Percentiles rank a stretch among this genome's conserved stretches.
These are phyloP conservation scores for Cephalopachus bancanus DNA, from an alignment of 2,797 vertebrate species.

Conservation along the genomic window DNA sequence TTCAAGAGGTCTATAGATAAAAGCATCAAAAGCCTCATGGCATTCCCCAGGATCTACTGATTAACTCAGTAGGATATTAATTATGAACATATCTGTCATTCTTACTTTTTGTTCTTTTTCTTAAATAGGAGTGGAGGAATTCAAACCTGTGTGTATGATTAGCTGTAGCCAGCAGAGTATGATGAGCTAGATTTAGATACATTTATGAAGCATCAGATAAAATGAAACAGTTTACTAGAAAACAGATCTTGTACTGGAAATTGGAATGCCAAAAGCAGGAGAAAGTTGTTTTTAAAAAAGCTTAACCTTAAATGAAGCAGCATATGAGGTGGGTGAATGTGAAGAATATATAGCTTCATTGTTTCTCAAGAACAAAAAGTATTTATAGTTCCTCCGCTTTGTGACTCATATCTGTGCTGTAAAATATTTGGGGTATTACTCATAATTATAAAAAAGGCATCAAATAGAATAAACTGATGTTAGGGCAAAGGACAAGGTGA, in stretches of 20 bases:
- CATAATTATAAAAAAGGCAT: constrained; percentile 71
- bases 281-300: constrained; percentile 66
- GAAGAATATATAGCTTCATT: constrained; percentile 72
- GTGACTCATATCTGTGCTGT: constrained; percentile 77
- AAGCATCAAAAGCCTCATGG: constrained; percentile 87
- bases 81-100: constrained; percentile 89
- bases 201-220: constrained; percentile 72
- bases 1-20: constrained; percentile 85
- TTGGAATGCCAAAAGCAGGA: constrained; percentile 73
- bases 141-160: constrained; percentile 80
- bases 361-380: constrained; percentile 78
- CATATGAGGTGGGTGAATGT: constrained; percentile 64
- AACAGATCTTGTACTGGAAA: constrained; percentile 77
- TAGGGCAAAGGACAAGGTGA: constrained; percentile 47
- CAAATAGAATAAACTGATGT: constrained; percentile 43
- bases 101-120: constrained; percentile 87
- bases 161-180: constrained; percentile 34
- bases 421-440: constrained; percentile 82
- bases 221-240: constrained; percentile 85
- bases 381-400: constrained; percentile 75
- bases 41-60: constrained; percentile 88
- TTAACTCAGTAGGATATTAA: constrained; percentile 90
- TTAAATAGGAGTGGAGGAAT: constrained; percentile 87
- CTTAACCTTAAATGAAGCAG: constrained; percentile 66
- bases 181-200: constrained; percentile 75